These are phyloP conservation scores for Oncorhynchus nerka DNA, from an alignment of 2,113 vertebrate genomes.

Conservation along the genomic window DNA sequence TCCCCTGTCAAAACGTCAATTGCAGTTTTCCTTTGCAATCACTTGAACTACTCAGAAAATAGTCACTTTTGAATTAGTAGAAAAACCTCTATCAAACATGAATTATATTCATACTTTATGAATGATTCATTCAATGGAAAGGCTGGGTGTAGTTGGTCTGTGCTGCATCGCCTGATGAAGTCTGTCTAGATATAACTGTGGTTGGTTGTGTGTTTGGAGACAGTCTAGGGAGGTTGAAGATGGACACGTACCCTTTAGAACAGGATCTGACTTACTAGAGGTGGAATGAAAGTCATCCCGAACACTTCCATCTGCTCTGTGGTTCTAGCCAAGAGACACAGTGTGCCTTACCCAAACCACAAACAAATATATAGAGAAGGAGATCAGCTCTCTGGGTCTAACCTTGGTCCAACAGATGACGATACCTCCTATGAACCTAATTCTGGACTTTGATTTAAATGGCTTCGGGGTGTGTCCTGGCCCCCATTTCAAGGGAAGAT, in stretches of 20 bases:
- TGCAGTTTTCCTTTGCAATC: background rate
- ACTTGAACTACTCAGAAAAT: no score
- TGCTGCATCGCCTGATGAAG: background rate
- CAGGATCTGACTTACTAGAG: conserved; percentile 8
- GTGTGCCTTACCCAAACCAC: background rate
- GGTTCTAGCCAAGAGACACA: background rate
- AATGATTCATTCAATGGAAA: background rate
- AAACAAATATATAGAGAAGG: conserved; percentile 26
- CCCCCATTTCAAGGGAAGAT: no score
- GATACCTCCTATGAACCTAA: no score
- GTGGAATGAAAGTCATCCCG: conserved; percentile 20
- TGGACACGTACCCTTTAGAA: background rate
- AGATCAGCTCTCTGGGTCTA: background rate
- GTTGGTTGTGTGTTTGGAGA: background rate
- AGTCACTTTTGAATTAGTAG: no score
- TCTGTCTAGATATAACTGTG: background rate
- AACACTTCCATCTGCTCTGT: conserved; percentile 31
- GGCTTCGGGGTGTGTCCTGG: no score
- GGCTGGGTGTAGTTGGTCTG: background rate
- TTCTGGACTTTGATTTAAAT: no score
- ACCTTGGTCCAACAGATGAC: no score
- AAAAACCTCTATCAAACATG: no score
- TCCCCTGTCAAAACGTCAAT: background rate
- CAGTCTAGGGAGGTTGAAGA: background rate
- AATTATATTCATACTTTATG: background rate